phyloP scores from a whole-genome alignment of 1,140 invertebrate genomes.

The Sycophila sp. region DNA sequence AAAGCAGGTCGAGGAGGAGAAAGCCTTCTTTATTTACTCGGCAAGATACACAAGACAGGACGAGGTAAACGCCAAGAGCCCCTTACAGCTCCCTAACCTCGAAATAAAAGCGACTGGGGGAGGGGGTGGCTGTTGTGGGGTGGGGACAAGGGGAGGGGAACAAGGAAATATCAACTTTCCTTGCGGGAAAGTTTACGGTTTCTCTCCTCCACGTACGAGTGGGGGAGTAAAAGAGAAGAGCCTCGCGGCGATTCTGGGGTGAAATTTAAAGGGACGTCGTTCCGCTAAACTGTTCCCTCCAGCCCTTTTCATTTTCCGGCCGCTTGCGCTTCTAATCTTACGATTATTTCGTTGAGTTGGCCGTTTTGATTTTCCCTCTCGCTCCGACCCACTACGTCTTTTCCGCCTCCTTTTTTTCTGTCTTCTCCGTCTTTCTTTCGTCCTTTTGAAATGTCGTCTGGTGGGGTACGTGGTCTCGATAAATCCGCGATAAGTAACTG shows the following conservation, averaged over 20 bases:
- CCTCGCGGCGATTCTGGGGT: background rate
- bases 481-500: too few species aligned
- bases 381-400: background rate
- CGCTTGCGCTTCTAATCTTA: conserved; percentile 21
- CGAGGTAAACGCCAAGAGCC: background rate
- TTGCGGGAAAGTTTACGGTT: conserved; percentile 1
- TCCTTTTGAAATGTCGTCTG: too few species aligned
- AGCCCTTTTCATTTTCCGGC: conserved; percentile 26
- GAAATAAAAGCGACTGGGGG: conserved; percentile 30
- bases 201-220: background rate
- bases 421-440: background rate
- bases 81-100: background rate
- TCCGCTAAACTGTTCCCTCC: conserved; percentile 16
- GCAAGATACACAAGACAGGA: background rate
- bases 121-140: too few species aligned
- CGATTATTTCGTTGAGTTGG: conserved; percentile 17
- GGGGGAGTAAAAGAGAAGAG: background rate
- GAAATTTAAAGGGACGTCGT: conserved; percentile 21
- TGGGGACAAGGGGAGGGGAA: background rate
- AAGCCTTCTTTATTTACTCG: conserved; percentile 9
- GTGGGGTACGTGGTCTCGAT: too few species aligned
- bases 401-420: background rate
- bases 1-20: too few species aligned
- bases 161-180: conserved; percentile 24
- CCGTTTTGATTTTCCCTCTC: conserved; percentile 14